Evolutionary conservation across 2,797 vertebrate species (phyloP).

Genomic region (Anguilla obscura): DNA sequence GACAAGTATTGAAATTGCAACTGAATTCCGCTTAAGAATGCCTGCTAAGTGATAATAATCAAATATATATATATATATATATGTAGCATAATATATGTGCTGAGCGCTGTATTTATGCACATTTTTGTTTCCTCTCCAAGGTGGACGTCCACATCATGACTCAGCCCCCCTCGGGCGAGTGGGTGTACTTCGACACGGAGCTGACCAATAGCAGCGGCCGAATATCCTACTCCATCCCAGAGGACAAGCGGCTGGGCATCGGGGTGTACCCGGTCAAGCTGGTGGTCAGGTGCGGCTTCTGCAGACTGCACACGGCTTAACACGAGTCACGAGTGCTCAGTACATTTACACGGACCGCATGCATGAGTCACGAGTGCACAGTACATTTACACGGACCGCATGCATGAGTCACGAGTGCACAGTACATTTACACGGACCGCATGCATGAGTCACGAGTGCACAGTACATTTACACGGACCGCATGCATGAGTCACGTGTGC

Average conservation of each 20-base stretch:
- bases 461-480: too few species aligned
- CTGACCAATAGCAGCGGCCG: conserved; percentile 95
- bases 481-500: too few species aligned
- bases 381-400: too few species aligned
- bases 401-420: too few species aligned
- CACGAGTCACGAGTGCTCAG: background rate
- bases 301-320: background rate
- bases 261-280: conserved; percentile 97
- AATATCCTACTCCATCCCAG: conserved; percentile 85
- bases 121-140: conserved; percentile 58
- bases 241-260: conserved; percentile 85
- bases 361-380: too few species aligned
- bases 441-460: too few species aligned
- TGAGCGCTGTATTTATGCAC: background rate
- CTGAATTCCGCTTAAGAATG: too few species aligned
- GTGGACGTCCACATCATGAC: conserved; percentile 98
- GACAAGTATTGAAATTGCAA: too few species aligned
- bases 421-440: too few species aligned
- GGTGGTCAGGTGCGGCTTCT: conserved; percentile 86
- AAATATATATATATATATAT: too few species aligned
- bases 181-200: conserved; percentile 91
- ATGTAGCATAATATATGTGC: background rate
- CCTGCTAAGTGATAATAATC: too few species aligned
- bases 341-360: too few species aligned
- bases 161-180: conserved; percentile 93